These are phyloP conservation scores for Galeopterus variegatus DNA, from an alignment of 2,113 vertebrate species.

Conservation along the genomic window DNA sequence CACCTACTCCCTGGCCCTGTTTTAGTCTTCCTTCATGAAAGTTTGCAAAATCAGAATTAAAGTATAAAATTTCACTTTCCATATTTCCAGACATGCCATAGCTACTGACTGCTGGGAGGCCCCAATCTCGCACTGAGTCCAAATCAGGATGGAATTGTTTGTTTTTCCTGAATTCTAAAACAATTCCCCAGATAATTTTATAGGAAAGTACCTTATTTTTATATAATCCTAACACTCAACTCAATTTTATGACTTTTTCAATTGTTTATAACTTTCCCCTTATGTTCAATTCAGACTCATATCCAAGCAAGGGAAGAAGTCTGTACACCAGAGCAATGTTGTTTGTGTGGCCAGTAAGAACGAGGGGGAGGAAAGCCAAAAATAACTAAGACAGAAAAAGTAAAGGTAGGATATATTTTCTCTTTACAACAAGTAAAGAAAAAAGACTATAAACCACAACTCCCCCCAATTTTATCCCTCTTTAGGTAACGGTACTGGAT, in stretches of 20 bases:
- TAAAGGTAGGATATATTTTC: neutral
- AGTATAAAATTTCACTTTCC: neutral
- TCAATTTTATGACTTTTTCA: conserved; percentile 39
- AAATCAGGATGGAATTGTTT: neutral
- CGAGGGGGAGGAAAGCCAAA: neutral
- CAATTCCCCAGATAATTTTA: conserved; percentile 51
- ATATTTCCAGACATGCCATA: neutral
- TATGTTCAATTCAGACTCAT: neutral
- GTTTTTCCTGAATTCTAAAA: conserved; percentile 47
- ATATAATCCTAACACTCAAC: neutral
- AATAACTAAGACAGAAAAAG: neutral
- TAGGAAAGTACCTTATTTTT: conserved; percentile 51
- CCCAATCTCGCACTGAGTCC: neutral
- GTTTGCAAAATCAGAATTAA: neutral
- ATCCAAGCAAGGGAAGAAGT: neutral
- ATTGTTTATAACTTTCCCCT: conserved; percentile 54
- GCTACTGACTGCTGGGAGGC: neutral
- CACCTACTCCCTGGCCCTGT: neutral
- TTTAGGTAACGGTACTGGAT: neutral
- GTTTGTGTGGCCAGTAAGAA: neutral
- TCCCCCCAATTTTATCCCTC: neutral
- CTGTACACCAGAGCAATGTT: neutral
- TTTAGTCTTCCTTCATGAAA: conserved; percentile 30
- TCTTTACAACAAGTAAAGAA: conserved; percentile 27
- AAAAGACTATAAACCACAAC: neutral